phyloP scores from a whole-genome alignment of 2,888 invertebrate genomes.

The Euproctis similis region DNA sequence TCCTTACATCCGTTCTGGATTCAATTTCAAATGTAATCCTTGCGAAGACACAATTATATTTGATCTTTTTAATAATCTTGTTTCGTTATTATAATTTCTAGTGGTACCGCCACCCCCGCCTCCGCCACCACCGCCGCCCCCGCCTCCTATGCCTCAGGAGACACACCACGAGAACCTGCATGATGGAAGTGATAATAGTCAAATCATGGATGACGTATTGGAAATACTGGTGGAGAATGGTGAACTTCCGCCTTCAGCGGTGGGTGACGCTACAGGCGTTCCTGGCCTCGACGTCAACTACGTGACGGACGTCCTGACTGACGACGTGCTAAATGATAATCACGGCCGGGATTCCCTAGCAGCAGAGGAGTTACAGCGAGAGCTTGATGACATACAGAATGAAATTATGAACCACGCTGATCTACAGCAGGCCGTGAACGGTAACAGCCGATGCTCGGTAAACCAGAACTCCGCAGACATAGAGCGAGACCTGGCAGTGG shows the following conservation, averaged over 20 bases:
- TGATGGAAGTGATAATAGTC: constrained; percentile 72
- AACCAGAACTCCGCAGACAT: constrained; percentile 38
- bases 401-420: constrained; percentile 63
- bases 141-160: constrained; percentile 40
- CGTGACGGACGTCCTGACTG: constrained; percentile 45
- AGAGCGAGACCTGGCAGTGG: constrained; percentile 44
- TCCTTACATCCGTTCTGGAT: too few relatives aligned
- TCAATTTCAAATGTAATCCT: too few relatives aligned
- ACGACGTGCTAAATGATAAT: constrained; percentile 45
- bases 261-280: constrained; percentile 77
- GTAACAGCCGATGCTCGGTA: constrained; percentile 28
- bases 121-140: constrained; percentile 47
- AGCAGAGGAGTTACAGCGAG: constrained; percentile 58
- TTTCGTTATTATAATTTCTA: too few relatives aligned
- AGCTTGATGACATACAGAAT: constrained; percentile 62
- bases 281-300: constrained; percentile 38
- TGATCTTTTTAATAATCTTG: too few relatives aligned
- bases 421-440: constrained; percentile 42
- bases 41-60: too few relatives aligned
- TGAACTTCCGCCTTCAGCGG: constrained; percentile 92
- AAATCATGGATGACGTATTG: constrained; percentile 92
- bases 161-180: constrained; percentile 29
- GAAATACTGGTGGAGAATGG: constrained; percentile 96
- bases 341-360: constrained; percentile 51
- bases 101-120: constrained; percentile 51